Evolutionary conservation across 1,140 invertebrate species (phyloP).

Genomic region (Calephelis virginiensis): DNA sequence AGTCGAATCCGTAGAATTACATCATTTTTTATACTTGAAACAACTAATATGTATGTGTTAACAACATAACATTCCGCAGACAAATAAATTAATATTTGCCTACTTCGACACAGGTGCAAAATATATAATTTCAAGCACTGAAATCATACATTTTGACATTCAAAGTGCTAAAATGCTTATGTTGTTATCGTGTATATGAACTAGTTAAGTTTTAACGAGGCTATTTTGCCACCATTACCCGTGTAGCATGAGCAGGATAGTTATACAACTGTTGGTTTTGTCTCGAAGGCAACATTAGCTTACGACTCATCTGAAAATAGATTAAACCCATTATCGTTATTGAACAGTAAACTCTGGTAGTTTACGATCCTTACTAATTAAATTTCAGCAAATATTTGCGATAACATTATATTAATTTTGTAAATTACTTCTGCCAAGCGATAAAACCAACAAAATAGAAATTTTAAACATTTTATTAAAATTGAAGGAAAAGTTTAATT

Average conservation of each 20-base stretch:
- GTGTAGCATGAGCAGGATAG: constrained; percentile 10
- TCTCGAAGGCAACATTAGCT: constrained; percentile 6
- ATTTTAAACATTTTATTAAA: too few relatives aligned
- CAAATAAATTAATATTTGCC: too few relatives aligned
- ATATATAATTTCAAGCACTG: too few relatives aligned
- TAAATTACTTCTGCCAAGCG: not conserved
- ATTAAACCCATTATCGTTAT: constrained; percentile 14
- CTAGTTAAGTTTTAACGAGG: constrained; percentile 14
- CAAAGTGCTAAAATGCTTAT: not conserved
- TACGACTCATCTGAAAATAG: constrained; percentile 10
- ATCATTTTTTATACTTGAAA: too few relatives aligned
- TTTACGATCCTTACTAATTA: constrained; percentile 1
- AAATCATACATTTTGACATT: too few relatives aligned
- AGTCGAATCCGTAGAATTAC: too few relatives aligned
- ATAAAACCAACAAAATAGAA: not conserved
- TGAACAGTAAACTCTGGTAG: constrained; percentile 9
- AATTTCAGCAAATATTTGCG: not conserved
- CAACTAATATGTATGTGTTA: too few relatives aligned
- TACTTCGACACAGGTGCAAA: too few relatives aligned
- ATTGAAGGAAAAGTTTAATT: too few relatives aligned
- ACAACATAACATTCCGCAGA: too few relatives aligned
- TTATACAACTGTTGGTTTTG: constrained; percentile 1
- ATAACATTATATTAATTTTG: constrained; percentile 8
- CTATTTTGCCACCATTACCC: not conserved
- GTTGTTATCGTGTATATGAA: not conserved